Conservation (phyloP, 2,797 vertebrate genomes). For the Myotis pilosus region DNA sequence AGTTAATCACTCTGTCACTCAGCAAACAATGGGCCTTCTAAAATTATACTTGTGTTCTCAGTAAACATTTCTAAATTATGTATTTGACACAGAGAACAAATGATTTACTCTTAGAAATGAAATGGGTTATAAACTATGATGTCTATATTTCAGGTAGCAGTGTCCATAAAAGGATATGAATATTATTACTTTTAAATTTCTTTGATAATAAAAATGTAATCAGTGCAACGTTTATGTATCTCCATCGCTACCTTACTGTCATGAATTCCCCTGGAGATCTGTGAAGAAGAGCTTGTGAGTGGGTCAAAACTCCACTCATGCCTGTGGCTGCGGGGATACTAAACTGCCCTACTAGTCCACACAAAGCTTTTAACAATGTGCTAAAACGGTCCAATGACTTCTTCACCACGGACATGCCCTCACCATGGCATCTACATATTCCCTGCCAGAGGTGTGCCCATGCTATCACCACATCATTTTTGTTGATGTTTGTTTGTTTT, state of each 20-base stretch:
- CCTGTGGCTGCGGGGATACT: not conserved
- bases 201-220: not conserved
- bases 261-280: not conserved
- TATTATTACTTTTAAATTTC: not conserved
- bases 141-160: not conserved
- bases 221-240: not conserved
- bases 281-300: not conserved
- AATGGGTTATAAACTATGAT: slow-evolving; percentile 26
- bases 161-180: not conserved
- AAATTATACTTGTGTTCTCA: not conserved
- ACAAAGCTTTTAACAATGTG: not conserved
- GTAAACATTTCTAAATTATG: slow-evolving; percentile 36
- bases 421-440: not conserved
- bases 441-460: fast-evolving
- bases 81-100: slow-evolving; percentile 11
- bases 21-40: not conserved
- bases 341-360: not conserved
- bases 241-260: not conserved
- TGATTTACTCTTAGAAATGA: not conserved
- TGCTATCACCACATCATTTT: fast-evolving
- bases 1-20: not conserved
- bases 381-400: not conserved
- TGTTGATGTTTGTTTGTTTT: not conserved
- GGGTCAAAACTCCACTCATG: fast-evolving
- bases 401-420: fast-evolving